These are phyloP conservation scores for Therioaphis trifolii DNA, from an alignment of 2,888 invertebrate genomes.

Conservation along the genomic window DNA sequence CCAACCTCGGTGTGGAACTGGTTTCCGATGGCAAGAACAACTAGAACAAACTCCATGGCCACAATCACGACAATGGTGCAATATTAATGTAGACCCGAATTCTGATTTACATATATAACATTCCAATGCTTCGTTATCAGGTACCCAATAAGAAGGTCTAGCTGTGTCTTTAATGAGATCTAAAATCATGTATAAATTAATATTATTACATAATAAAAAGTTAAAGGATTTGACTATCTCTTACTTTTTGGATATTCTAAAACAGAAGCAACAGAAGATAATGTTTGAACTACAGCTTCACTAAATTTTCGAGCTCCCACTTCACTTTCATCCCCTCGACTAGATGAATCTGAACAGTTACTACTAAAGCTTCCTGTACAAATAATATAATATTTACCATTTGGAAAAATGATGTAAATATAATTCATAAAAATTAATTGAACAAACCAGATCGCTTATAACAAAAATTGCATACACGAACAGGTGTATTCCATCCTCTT, in stretches of 20 bases:
- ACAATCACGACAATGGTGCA: slow-evolving; percentile 80
- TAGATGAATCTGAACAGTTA: slow-evolving; percentile 56
- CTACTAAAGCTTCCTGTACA: slow-evolving; percentile 50
- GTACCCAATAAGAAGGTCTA: slow-evolving; percentile 83
- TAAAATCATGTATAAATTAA: slow-evolving; percentile 66
- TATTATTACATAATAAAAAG: background rate
- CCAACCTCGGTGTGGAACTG: slow-evolving; percentile 82
- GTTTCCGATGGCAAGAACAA: slow-evolving; percentile 77
- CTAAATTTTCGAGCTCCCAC: slow-evolving; percentile 75
- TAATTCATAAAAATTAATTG: background rate
- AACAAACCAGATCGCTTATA: slow-evolving; percentile 67
- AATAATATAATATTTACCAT: too few species aligned
- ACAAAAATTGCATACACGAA: slow-evolving; percentile 81
- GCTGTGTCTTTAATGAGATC: slow-evolving; percentile 80
- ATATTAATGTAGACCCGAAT: slow-evolving; percentile 70
- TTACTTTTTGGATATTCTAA: slow-evolving; percentile 80
- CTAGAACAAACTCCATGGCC: slow-evolving; percentile 76
- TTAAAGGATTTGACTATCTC: slow-evolving; percentile 59
- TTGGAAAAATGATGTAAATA: too few species aligned
- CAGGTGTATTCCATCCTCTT: slow-evolving; percentile 78
- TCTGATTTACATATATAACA: slow-evolving; percentile 76
- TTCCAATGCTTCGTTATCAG: slow-evolving; percentile 77
- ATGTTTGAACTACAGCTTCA: slow-evolving; percentile 79
- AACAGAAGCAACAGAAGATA: slow-evolving; percentile 78
- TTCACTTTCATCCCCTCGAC: slow-evolving; percentile 67